Evolutionary conservation across 2,888 invertebrate genomes (phyloP).

Genomic region (Adelognathus sp.): DNA sequence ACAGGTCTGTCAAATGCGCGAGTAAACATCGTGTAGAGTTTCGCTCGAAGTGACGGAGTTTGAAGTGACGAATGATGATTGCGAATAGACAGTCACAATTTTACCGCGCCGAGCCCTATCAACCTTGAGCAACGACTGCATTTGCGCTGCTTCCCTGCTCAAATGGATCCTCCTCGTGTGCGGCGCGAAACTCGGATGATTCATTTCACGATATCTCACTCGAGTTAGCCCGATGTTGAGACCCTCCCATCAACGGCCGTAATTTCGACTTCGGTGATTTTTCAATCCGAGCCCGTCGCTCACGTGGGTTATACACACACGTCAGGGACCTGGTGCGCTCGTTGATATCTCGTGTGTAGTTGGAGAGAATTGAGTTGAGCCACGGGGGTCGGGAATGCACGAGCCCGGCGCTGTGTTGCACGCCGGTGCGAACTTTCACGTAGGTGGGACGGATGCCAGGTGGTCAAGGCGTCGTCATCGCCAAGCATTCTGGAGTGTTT

Average conservation of each 20-base stretch:
- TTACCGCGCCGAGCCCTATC: not conserved
- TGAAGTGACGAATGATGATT: not conserved
- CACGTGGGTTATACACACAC: slow-evolving; percentile 6
- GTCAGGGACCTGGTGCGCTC: slow-evolving; percentile 22
- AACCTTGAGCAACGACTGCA: not conserved
- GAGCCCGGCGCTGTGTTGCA: slow-evolving; percentile 34
- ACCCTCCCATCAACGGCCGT: not conserved
- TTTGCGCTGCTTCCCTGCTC: not conserved
- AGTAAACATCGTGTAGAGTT: not conserved
- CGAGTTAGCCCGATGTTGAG: not conserved
- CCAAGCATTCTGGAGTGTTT: slow-evolving; percentile 27
- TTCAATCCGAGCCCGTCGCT: not conserved
- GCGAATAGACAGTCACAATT: not conserved
- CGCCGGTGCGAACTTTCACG: slow-evolving; percentile 61
- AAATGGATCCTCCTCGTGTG: not conserved
- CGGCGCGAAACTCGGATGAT: too few species aligned
- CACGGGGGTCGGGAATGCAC: slow-evolving; percentile 53
- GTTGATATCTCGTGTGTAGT: slow-evolving; percentile 22
- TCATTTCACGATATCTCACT: not conserved
- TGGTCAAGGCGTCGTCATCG: slow-evolving; percentile 42
- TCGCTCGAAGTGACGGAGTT: not conserved
- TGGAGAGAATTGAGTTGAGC: slow-evolving; percentile 36
- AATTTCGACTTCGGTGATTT: not conserved
- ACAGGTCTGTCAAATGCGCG: not conserved
- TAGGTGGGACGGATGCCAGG: slow-evolving; percentile 63